A percentile compares a stretch with the other conserved stretches of the same genome.
Evolutionary conservation across 2,113 vertebrate species (phyloP).

Genomic region (Microtus ochrogaster): DNA sequence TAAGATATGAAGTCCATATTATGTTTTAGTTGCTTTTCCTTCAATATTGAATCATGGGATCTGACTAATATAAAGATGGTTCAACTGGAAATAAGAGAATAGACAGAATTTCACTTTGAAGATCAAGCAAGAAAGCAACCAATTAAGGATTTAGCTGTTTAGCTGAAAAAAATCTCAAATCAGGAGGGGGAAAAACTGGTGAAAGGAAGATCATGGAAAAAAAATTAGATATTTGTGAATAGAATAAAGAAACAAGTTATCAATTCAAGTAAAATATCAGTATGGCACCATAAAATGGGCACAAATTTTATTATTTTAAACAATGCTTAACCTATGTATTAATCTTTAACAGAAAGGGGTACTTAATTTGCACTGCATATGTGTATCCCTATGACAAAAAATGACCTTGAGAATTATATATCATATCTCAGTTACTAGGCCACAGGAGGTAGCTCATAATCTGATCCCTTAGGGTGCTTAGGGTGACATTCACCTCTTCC

Average conservation of each 20-base stretch:
- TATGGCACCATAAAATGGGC: slow-evolving; percentile 52
- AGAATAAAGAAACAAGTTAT: slow-evolving; percentile 62
- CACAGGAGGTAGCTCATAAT: slow-evolving; percentile 18
- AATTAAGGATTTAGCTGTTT: slow-evolving; percentile 58
- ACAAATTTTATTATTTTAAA: slow-evolving; percentile 60
- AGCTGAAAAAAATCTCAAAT: slow-evolving; percentile 54
- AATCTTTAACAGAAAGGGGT: not conserved
- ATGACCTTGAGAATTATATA: slow-evolving; percentile 12
- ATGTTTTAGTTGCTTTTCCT: slow-evolving; percentile 46
- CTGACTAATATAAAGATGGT: slow-evolving; percentile 57
- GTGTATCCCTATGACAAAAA: slow-evolving; percentile 9
- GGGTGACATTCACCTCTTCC: not conserved
- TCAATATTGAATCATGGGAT: slow-evolving; percentile 64
- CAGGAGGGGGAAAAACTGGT: slow-evolving; percentile 4
- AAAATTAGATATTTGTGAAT: slow-evolving; percentile 55
- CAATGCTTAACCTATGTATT: slow-evolving; percentile 50
- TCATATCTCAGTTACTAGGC: slow-evolving; percentile 17
- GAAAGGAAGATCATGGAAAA: slow-evolving; percentile 37
- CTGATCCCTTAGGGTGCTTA: not conserved
- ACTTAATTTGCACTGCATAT: not conserved
- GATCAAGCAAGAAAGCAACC: slow-evolving; percentile 57
- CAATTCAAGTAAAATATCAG: slow-evolving; percentile 57
- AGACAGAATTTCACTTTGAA: slow-evolving; percentile 40
- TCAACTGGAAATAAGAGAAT: slow-evolving; percentile 58
- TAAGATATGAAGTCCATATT: slow-evolving; percentile 62